Evolutionary conservation across 2,888 invertebrate species (phyloP).

Genomic region (Melipona bicolor): DNA sequence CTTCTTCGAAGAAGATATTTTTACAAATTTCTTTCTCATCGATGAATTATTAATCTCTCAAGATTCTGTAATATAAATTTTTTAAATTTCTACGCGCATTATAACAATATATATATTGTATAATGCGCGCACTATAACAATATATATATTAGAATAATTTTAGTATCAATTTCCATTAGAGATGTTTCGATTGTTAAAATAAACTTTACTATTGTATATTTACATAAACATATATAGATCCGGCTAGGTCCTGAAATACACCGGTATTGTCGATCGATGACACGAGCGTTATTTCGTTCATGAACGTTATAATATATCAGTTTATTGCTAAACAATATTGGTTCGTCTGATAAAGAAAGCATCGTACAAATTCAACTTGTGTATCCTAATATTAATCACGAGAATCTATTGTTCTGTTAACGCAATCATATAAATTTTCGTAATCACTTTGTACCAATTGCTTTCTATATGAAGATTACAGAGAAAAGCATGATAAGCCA

Average conservation of each 20-base stretch:
- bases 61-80: not conserved
- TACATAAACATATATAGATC: not conserved
- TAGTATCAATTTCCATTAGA: not conserved
- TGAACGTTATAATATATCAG: not conserved
- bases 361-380: too few relatives aligned
- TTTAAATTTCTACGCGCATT: not conserved
- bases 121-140: too few relatives aligned
- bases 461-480: not conserved
- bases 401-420: not conserved
- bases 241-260: not conserved
- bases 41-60: not conserved
- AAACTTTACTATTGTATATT: not conserved
- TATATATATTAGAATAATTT: not conserved
- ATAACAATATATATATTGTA: not conserved
- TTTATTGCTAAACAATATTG: constrained; percentile 1
- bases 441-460: not conserved
- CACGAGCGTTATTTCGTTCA: not conserved
- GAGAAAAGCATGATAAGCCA: not conserved
- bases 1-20: not conserved
- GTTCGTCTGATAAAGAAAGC: not conserved
- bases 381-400: not conserved
- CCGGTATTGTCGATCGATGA: not conserved
- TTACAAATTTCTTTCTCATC: not conserved
- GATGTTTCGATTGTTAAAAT: not conserved
- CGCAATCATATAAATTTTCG: not conserved